Percentiles rank a stretch among this genome's conserved stretches.
Evolutionary conservation across 2,113 vertebrate genomes (phyloP).

Genomic region (Pyrgilauda ruficollis): DNA sequence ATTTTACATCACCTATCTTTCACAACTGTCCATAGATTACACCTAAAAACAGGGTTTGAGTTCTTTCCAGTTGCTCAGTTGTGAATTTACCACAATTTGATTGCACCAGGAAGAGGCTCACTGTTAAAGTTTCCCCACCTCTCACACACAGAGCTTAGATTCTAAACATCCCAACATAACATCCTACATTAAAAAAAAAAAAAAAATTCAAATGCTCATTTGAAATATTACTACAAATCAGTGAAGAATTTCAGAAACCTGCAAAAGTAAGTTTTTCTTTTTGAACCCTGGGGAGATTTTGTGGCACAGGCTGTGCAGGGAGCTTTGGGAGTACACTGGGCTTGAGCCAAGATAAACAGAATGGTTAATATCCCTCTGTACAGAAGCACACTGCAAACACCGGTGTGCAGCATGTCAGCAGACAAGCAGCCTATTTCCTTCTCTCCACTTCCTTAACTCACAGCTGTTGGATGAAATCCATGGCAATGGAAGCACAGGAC

Average conservation of each 20-base stretch:
- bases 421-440: neutral
- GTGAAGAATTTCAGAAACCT: neutral
- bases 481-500: neutral
- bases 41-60: neutral
- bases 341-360: neutral
- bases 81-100: neutral
- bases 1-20: neutral
- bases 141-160: neutral
- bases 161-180: neutral
- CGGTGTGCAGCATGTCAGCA: neutral
- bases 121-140: neutral
- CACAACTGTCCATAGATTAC: neutral
- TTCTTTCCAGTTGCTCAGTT: neutral
- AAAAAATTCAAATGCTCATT: neutral
- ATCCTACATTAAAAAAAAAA: neutral
- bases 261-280: neutral
- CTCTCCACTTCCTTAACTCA: neutral
- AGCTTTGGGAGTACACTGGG: neutral
- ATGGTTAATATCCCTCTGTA: neutral
- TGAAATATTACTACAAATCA: neutral
- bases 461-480: neutral
- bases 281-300: neutral
- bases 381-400: neutral
- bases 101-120: neutral
- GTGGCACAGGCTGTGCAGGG: neutral